Conservation (phyloP, 1,140 invertebrate species). For the Nasonia vitripennis region DNA sequence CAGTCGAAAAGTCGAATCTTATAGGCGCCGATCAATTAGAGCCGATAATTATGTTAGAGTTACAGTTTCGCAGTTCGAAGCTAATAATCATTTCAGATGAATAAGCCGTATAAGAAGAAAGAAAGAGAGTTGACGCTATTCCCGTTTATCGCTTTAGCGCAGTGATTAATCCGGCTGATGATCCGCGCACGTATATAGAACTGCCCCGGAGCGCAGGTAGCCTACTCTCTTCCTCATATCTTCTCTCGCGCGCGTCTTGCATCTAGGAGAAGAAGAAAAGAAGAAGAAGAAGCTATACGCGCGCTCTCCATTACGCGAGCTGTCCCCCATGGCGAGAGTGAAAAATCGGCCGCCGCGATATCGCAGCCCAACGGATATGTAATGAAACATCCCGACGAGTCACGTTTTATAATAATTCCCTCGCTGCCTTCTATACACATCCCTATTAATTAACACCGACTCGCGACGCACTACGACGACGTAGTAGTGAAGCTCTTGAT, state of each 20-base stretch:
- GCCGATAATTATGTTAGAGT: neutral
- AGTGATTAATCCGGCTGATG: slow-evolving; percentile 58
- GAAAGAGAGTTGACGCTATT: slow-evolving; percentile 23
- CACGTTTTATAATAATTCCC: slow-evolving; percentile 64
- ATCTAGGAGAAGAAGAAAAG: neutral
- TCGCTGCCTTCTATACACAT: slow-evolving; percentile 53
- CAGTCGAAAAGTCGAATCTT: no score
- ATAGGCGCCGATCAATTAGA: neutral
- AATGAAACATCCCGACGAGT: slow-evolving; percentile 62
- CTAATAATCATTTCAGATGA: slow-evolving; percentile 32
- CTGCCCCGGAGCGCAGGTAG: slow-evolving; percentile 33
- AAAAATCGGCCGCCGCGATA: slow-evolving; percentile 59
- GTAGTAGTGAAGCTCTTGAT: slow-evolving; percentile 29
- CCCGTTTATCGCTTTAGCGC: slow-evolving; percentile 33
- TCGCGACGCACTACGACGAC: neutral
- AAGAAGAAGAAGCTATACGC: neutral
- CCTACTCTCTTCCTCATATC: slow-evolving; percentile 52
- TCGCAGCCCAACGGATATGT: slow-evolving; percentile 47
- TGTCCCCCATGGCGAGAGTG: slow-evolving; percentile 59
- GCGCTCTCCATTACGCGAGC: slow-evolving; percentile 28
- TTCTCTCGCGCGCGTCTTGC: neutral
- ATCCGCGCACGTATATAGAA: neutral
- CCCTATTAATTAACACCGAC: slow-evolving; percentile 58
- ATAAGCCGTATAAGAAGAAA: neutral
- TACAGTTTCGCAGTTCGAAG: neutral